Evolutionary conservation across 2,888 invertebrate species (phyloP), one percentile per base, ranked within the genome.

Genomic region (Drosophila anomelani): DNA sequence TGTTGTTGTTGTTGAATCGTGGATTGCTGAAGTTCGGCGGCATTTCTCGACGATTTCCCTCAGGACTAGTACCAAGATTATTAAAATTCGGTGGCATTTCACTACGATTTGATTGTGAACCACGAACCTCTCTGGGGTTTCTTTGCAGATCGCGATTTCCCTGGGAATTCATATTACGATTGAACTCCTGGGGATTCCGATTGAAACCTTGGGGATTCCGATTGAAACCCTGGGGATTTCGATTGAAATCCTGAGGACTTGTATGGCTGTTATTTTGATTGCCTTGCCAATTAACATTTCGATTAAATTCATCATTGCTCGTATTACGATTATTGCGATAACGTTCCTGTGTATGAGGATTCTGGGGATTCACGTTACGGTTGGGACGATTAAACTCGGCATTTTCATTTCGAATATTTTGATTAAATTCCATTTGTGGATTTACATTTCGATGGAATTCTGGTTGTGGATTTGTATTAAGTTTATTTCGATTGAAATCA

Each of bases 271-370:
- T 20, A 34, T 32, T 12, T 32, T 13, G 49, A 17, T 12, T n/a
- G 8, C n/a, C 36, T 10, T 20, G 53, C 13, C 36, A 15, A 53
- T 23, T 53, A 36, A 1, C 5, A 26, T 15, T 55, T 6, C 34
- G 32, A 23, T 43, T 43, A 8, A 56, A 34, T 34, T 43, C 34
- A 51, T 36, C 12, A 12, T n/a, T 17, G 17, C 5, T 41, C 0
- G 4, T 26, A 43, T 26, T 54, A n/a, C 54, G 53, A 54, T 54
- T 38, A 38, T 38, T 54, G 36, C 20, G 53, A 38, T 23, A 15
- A 12, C 1, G 6, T 38, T 38, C 36, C 36, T n/a, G 53, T 10
- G 23, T 23, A 12, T 23, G 23, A 3, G 10, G n/a, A 53, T 53
- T 26, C 20, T 38, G 36, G 15, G 12, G 32, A 53, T 53, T 53